A percentile compares a stretch with the other conserved stretches of the same genome.
phyloP scores from a whole-genome alignment of 2,113 vertebrate genomes.

The Sprattus sprattus region DNA sequence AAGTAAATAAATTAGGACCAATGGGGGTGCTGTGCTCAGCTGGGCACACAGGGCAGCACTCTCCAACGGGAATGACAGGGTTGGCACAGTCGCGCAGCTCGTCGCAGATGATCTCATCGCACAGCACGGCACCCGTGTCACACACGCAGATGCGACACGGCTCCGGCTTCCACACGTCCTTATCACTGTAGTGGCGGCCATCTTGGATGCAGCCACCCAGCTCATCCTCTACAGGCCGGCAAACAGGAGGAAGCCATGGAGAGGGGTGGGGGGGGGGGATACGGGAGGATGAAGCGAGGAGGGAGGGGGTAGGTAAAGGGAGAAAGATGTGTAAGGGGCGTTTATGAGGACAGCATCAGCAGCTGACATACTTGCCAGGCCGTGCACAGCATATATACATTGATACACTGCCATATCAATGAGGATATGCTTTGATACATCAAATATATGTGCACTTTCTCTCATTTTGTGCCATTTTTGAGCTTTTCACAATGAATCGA shows the following conservation, averaged over 20 bases:
- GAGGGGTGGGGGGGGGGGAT: constrained; percentile 21
- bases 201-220: constrained; percentile 85
- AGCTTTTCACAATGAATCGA: not conserved
- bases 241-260: constrained; percentile 25
- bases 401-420: constrained; percentile 6
- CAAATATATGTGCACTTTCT: constrained; percentile 1
- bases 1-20: constrained; percentile 66
- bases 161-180: constrained; percentile 96
- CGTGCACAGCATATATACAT: not conserved
- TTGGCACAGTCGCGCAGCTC: constrained; percentile 85
- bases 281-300: not conserved
- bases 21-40: constrained; percentile 76
- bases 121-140: constrained; percentile 88
- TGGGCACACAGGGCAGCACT: constrained; percentile 93
- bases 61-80: constrained; percentile 90
- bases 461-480: not conserved
- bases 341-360: not conserved
- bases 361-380: not conserved
- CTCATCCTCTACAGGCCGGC: constrained; percentile 75
- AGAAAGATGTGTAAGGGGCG: constrained; percentile 15
- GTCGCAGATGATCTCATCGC: constrained; percentile 95
- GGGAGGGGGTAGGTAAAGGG: constrained; percentile 16
- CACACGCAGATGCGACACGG: constrained; percentile 95
- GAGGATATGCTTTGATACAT: not conserved
- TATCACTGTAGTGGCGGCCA: constrained; percentile 87